Conservation (phyloP, 1,140 invertebrate species). For the Meloidogyne floridensis region DNA sequence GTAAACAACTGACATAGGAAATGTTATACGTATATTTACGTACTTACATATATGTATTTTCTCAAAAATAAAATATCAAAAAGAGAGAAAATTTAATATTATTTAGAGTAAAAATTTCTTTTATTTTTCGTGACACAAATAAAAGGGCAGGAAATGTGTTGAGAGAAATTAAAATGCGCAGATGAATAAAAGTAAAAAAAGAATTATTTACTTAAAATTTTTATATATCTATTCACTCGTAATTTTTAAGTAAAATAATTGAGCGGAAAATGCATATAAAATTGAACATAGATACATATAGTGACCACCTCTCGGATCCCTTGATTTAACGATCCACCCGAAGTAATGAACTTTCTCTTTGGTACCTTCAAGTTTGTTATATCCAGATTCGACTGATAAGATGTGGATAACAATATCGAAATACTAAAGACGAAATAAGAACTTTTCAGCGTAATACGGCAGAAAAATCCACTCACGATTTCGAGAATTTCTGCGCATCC, state of each 20-base stretch:
- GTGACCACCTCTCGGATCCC: too few species aligned
- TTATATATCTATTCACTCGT: neutral
- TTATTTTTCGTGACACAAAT: neutral
- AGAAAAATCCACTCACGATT: too few species aligned
- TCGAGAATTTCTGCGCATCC: too few species aligned
- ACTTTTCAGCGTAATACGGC: too few species aligned
- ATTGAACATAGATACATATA: neutral
- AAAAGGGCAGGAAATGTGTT: slow-evolving; percentile 2
- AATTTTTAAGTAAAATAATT: neutral
- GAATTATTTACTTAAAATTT: neutral
- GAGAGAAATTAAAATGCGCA: neutral
- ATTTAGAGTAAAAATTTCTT: neutral
- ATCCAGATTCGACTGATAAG: too few species aligned
- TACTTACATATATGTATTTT: neutral
- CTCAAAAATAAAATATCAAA: neutral
- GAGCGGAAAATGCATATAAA: neutral
- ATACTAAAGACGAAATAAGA: too few species aligned
- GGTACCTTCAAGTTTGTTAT: too few species aligned
- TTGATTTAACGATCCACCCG: too few species aligned
- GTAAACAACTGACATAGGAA: slow-evolving; percentile 4
- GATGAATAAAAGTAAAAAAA: neutral
- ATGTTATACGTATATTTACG: neutral
- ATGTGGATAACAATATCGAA: too few species aligned
- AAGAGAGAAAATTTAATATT: neutral
- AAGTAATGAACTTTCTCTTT: too few species aligned